Base-by-base conservation (phyloP, 2,113 vertebrate species). In the Lasiurus borealis region DNA sequence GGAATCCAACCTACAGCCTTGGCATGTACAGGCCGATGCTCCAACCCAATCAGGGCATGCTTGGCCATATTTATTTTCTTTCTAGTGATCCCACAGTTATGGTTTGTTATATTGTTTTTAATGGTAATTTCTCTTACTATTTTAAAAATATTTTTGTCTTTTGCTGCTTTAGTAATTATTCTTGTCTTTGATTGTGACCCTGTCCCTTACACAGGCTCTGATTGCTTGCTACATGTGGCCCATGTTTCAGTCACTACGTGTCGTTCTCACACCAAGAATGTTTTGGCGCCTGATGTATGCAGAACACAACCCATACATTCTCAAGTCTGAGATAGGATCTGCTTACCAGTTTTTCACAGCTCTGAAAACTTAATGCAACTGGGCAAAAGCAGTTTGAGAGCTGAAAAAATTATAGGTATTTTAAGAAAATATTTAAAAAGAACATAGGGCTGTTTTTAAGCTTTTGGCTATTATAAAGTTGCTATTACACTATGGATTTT, bases 401-500 rank as follows among this genome's bases (percentile, higher is more conserved):
- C 69, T 88, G n/a, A 95, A 82, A 82, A 78, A 90, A 34, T 87
- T 46, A 59, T 50, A 84, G 15, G n/a, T 16, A 64, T 86, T 88
- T 93, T 75, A 80, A 82, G 52, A 66, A 66, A 15, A 66, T 83
- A 23, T 1, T 7, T 21, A 71, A 69, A 62, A 69, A 62, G 15
- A 31, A 52, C 40, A 23, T 1, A 66, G 2, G 48, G n/a, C 31
- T 92, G 15, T 68, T 88, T 88, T 90, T 52, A 71, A 25, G n/a
- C n/a, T n/a, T n/a, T n/a, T n/a, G n/a, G n/a, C n/a, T n/a, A n/a
- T n/a, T n/a, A n/a, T n/a, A n/a, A n/a, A n/a, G n/a, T n/a, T n/a
- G n/a, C n/a, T n/a, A n/a, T n/a, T n/a, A n/a, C n/a, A n/a, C n/a
- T n/a, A n/a, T n/a, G n/a, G n/a, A n/a, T n/a, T n/a, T n/a, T 19